Evolutionary conservation across 2,888 invertebrate species (phyloP).

Genomic region (Lithophane leautieri): DNA sequence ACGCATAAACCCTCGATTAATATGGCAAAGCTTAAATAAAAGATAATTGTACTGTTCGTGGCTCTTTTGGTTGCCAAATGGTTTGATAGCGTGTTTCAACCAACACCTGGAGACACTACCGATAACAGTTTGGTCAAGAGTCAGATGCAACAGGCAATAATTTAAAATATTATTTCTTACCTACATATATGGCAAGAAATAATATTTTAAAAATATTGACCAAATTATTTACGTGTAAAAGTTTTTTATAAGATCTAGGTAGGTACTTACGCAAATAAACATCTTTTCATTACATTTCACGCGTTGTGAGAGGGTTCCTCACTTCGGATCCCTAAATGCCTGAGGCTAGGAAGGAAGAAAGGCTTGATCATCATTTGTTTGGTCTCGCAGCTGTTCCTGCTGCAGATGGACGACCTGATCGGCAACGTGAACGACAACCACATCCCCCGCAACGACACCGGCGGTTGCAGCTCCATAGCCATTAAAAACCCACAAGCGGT

Average conservation of each 20-base stretch:
- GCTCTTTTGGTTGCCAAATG: background rate
- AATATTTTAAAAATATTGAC: background rate
- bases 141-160: no score
- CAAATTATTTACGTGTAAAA: background rate
- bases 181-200: background rate
- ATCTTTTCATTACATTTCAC: background rate
- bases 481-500: constrained; percentile 93
- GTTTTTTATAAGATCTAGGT: background rate
- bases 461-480: constrained; percentile 95
- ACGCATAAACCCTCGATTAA: background rate
- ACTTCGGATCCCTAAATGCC: background rate
- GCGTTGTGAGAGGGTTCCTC: no score
- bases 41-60: background rate
- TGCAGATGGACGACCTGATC: constrained; percentile 96
- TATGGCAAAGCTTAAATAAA: background rate
- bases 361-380: background rate
- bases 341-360: background rate
- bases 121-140: no score
- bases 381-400: constrained; percentile 93
- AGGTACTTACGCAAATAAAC: background rate
- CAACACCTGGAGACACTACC: background rate
- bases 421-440: constrained; percentile 89
- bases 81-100: background rate
- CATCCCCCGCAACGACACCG: constrained; percentile 90
- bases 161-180: no score